Evolutionary conservation across 2,888 invertebrate genomes (phyloP).

Genomic region (Platycheirus rosarum): DNA sequence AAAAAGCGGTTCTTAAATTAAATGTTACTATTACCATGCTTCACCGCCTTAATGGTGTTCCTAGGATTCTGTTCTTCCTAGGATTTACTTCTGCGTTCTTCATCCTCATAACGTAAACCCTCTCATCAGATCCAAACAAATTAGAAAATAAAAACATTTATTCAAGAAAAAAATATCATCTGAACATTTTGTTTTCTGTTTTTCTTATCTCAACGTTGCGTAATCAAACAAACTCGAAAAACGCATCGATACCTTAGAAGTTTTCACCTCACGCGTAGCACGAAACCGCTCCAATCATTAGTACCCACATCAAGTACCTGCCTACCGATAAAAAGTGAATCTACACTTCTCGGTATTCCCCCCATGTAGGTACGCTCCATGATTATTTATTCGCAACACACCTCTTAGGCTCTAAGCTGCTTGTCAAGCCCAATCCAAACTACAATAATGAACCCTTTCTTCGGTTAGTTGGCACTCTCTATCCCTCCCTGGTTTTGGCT

Average conservation of each 20-base stretch:
- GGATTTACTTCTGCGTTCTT: no score
- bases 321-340: conserved; percentile 49
- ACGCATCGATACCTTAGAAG: conserved; percentile 32
- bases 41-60: no score
- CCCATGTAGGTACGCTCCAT: conserved; percentile 22
- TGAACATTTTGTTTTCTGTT: conserved; percentile 2
- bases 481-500: no score
- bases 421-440: conserved; percentile 11
- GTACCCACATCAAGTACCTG: conserved; percentile 52
- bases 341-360: conserved; percentile 57
- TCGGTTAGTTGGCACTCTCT: conserved; percentile 51
- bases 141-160: not conserved
- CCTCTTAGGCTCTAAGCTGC: conserved; percentile 37
- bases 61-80: no score
- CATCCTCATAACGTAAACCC: no score
- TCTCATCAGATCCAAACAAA: no score
- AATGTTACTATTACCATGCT: no score
- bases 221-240: conserved; percentile 24
- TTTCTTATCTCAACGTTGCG: conserved; percentile 46
- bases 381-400: conserved; percentile 65
- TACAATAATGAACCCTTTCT: conserved; percentile 59
- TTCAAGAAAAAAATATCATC: not conserved
- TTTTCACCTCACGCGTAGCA: conserved; percentile 44
- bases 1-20: no score
- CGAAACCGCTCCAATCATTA: conserved; percentile 57